phyloP scores from a whole-genome alignment of 2,888 invertebrate species.

The Campoplex capitator region DNA sequence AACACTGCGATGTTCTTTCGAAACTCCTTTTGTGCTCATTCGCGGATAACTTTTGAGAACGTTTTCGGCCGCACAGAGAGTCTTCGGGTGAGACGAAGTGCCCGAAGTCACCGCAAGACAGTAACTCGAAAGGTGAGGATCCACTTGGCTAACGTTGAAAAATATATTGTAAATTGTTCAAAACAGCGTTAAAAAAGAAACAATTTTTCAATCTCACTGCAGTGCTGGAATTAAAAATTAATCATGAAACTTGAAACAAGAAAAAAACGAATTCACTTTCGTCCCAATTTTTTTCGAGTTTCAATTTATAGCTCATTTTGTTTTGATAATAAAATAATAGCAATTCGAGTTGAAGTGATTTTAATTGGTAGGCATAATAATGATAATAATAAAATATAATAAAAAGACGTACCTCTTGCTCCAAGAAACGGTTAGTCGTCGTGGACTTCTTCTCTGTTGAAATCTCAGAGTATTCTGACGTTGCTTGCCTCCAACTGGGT shows the following conservation, averaged over 20 bases:
- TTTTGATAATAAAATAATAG: not conserved
- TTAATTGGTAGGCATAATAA: not conserved
- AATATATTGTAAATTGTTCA: too few relatives aligned
- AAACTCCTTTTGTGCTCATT: constrained; percentile 66
- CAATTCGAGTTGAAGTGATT: not conserved
- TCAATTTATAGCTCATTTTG: too few relatives aligned
- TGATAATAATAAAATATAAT: too few relatives aligned
- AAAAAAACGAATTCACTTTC: too few relatives aligned
- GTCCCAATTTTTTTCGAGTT: too few relatives aligned
- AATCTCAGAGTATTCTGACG: constrained; percentile 80
- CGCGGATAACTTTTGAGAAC: constrained; percentile 76
- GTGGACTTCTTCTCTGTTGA: constrained; percentile 81
- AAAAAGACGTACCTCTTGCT: constrained; percentile 79
- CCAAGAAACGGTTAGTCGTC: constrained; percentile 83
- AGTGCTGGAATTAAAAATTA: too few relatives aligned
- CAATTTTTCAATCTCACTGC: too few relatives aligned
- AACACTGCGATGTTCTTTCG: constrained; percentile 75
- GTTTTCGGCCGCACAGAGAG: constrained; percentile 82
- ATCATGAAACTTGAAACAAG: too few relatives aligned
- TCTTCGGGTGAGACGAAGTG: constrained; percentile 79
- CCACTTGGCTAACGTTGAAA: constrained; percentile 74
- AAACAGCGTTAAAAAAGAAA: not conserved
- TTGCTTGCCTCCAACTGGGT: constrained; percentile 73
- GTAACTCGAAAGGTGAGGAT: constrained; percentile 82
- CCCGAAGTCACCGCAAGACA: constrained; percentile 83